Conservation (phyloP, 2,888 invertebrate species). For the Lysandra coridon region DNA sequence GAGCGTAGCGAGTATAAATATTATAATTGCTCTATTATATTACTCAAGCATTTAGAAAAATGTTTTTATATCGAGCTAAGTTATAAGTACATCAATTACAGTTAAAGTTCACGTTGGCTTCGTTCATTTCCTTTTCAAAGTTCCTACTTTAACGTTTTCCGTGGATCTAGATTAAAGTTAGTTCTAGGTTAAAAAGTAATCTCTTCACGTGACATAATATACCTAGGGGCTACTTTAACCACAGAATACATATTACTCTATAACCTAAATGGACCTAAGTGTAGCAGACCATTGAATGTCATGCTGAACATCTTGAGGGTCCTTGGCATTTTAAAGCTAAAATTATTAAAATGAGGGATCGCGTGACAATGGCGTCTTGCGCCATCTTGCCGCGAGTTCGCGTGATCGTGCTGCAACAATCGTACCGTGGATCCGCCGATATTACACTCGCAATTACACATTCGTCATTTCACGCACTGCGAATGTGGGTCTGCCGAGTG, state of each 20-base stretch:
- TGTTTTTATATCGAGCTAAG: not conserved
- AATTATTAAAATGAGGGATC: constrained; percentile 41
- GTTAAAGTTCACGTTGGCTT: constrained; percentile 8
- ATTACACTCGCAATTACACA: constrained; percentile 49
- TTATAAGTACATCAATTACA: not conserved
- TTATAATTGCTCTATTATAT: constrained; percentile 12
- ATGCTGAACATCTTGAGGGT: not conserved
- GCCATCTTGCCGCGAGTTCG: constrained; percentile 51
- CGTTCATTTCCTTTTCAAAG: not conserved
- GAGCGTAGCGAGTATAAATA: constrained; percentile 1
- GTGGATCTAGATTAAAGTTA: too few relatives aligned
- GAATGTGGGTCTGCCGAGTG: not conserved
- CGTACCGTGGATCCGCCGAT: constrained; percentile 56
- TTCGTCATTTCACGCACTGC: constrained; percentile 36
- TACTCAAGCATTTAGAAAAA: not conserved
- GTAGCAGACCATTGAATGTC: not conserved
- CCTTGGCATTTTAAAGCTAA: constrained; percentile 36
- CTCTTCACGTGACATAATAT: too few relatives aligned
- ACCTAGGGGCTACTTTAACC: not conserved
- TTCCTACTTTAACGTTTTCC: not conserved
- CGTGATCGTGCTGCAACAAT: constrained; percentile 63
- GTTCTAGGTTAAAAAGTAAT: too few relatives aligned
- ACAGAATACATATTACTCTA: too few relatives aligned
- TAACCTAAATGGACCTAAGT: not conserved
- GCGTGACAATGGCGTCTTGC: constrained; percentile 61